Evolutionary conservation across 2,113 vertebrate species (phyloP).

Genomic region (Orcinus orca): DNA sequence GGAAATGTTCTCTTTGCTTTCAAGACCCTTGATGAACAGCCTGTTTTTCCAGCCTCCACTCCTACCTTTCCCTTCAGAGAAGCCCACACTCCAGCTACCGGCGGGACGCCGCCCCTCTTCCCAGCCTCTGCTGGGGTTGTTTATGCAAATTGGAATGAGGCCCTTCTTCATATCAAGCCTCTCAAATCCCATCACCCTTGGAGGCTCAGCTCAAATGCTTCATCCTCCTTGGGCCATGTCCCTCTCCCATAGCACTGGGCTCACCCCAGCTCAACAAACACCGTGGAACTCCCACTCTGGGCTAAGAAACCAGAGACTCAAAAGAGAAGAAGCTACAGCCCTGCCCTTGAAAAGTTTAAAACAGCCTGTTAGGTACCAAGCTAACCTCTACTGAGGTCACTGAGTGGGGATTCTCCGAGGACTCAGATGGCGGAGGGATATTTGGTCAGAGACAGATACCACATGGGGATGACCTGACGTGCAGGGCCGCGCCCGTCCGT

Average conservation of each 20-base stretch:
- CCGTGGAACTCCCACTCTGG: neutral
- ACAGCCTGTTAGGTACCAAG: rapidly evolving
- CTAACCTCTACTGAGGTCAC: neutral
- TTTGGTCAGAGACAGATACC: neutral
- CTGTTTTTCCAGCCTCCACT: neutral
- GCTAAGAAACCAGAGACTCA: neutral
- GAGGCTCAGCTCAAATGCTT: neutral
- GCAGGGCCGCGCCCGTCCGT: neutral
- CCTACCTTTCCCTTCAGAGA: neutral
- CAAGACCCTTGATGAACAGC: neutral
- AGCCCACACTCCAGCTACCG: rapidly evolving
- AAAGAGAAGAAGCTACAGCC: neutral
- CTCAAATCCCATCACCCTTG: neutral
- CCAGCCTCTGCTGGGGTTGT: neutral
- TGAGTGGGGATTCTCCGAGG: neutral
- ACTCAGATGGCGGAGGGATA: neutral
- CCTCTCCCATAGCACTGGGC: neutral
- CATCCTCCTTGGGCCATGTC: rapidly evolving
- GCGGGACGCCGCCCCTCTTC: rapidly evolving
- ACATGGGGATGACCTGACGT: rapidly evolving
- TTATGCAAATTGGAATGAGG: too few species aligned
- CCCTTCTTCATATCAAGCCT: neutral
- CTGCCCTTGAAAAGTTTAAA: neutral
- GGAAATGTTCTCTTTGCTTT: neutral
- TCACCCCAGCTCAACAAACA: neutral